Evolutionary conservation across 1,140 invertebrate genomes (phyloP), one percentile per base, ranked within the genome.

Genomic region (Heliconius himera): DNA sequence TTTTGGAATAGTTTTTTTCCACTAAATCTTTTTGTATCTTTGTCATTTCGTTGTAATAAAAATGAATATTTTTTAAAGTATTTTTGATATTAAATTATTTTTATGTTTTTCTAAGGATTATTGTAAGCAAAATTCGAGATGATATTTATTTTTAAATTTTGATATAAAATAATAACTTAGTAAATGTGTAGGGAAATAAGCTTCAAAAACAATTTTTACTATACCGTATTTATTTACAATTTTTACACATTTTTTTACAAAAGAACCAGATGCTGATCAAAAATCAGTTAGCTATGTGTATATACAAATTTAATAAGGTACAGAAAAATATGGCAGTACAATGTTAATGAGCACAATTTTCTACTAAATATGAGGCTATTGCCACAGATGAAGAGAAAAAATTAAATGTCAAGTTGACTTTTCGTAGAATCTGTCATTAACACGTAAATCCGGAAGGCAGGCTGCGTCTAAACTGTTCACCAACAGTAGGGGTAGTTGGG

Each of bases 401-500:
- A 41, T 29, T 22, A 72, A 76, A 77, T 80, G 75, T 78, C 78
- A 72, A 38, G 74, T 60, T 76, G 54, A 76, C 20, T 49, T 81
- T 83, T 84, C 73, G 81, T 82, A 73, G 49, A 87, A 81, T 85
- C 82, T 85, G 79, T 78, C 79, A 83, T 86, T 85, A 83, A 83
- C 80, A 74, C 79, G 76, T 83, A 79, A 74, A 73, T 81, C 60
- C 66, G 77, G 74, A 71, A 78, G 77, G 76, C 70, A 18, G 56
- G 76, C 82, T 76, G 73, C 38, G 74, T 85, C 49, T 80, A 76
- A 75, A 82, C 73, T 90, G 80, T 89, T 90, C 93, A 94, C 84
- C 90, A 92, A 84, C 95, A 96, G 94, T 95, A 96, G 1, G 95
- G 95, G 88, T 96, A 96, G 94, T 96, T 96, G 80, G 95, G 95